A percentile compares a stretch with the other conserved stretches of the same genome.
phyloP scores from a whole-genome alignment of 2,113 vertebrate species.

The Misgurnus anguillicaudatus region DNA sequence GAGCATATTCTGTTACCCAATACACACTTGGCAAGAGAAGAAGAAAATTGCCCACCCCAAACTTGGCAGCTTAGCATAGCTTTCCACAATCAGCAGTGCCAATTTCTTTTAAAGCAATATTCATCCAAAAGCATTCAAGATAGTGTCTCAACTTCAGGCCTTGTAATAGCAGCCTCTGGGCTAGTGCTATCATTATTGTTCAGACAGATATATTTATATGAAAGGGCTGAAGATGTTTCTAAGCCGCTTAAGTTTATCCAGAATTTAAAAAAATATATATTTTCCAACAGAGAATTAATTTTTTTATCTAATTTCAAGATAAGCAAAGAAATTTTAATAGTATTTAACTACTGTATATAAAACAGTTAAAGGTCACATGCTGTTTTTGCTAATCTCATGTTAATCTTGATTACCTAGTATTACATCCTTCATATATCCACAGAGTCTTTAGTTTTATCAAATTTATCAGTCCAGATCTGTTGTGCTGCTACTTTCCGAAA shows the following conservation, averaged over 20 bases:
- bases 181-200: slow-evolving; percentile 2
- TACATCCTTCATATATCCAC: too few species aligned
- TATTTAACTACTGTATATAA: too few species aligned
- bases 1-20: slow-evolving; percentile 34
- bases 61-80: slow-evolving; percentile 38
- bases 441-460: too few species aligned
- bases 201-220: slow-evolving; percentile 27
- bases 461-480: too few species aligned
- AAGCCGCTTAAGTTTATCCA: slow-evolving; percentile 27
- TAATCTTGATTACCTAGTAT: too few species aligned
- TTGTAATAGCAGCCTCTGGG: slow-evolving; percentile 40
- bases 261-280: neutral
- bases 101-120: slow-evolving; percentile 36
- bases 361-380: too few species aligned
- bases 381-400: too few species aligned
- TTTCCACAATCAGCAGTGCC: slow-evolving; percentile 35
- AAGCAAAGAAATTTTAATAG: neutral
- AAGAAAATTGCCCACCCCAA: slow-evolving; percentile 49
- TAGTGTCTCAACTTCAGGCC: slow-evolving; percentile 54
- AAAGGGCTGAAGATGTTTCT: neutral
- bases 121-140: slow-evolving; percentile 47
- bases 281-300: neutral
- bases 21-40: slow-evolving; percentile 34
- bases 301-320: neutral
- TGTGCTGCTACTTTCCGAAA: too few species aligned